These are phyloP conservation scores for Drosophila lacteicornis DNA, from an alignment of 1,140 invertebrate genomes.

Conservation along the genomic window DNA sequence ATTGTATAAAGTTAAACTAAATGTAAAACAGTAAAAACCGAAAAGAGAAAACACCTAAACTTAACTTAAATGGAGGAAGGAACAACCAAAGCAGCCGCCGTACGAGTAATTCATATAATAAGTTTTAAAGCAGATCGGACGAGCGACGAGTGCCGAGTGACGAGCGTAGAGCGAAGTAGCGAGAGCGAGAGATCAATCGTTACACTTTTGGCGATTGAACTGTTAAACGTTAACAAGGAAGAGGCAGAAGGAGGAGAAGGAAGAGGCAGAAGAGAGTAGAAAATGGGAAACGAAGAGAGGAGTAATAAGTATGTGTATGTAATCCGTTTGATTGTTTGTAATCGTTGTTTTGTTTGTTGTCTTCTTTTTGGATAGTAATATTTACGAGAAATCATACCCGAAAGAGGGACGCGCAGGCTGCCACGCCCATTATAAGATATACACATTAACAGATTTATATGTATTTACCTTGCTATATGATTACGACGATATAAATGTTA, in stretches of 20 bases:
- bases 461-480: conserved; percentile 81
- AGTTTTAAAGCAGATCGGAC: conserved; percentile 36
- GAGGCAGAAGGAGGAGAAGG: background rate
- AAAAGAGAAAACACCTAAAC: conserved; percentile 5
- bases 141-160: background rate
- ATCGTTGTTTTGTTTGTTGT: conserved; percentile 51
- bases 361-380: conserved; percentile 52
- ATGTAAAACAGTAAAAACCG: conserved; percentile 30
- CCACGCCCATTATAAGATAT: conserved; percentile 54
- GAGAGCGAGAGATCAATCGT: conserved; percentile 40
- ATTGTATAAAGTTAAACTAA: conserved; percentile 62
- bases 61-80: conserved; percentile 8
- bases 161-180: conserved; percentile 4
- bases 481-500: conserved; percentile 79
- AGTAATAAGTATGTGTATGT: conserved; percentile 40
- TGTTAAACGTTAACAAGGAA: conserved; percentile 63
- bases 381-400: conserved; percentile 38
- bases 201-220: conserved; percentile 67
- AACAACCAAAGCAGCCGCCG: conserved; percentile 26
- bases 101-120: conserved; percentile 45
- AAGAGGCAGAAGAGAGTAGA: background rate
- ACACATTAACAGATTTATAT: conserved; percentile 79
- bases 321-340: conserved; percentile 57
- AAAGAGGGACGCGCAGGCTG: conserved; percentile 22
- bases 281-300: background rate